Evolutionary conservation across 64 coral and sea anemone species (phyloP).

Genomic region (Montipora sp.): DNA sequence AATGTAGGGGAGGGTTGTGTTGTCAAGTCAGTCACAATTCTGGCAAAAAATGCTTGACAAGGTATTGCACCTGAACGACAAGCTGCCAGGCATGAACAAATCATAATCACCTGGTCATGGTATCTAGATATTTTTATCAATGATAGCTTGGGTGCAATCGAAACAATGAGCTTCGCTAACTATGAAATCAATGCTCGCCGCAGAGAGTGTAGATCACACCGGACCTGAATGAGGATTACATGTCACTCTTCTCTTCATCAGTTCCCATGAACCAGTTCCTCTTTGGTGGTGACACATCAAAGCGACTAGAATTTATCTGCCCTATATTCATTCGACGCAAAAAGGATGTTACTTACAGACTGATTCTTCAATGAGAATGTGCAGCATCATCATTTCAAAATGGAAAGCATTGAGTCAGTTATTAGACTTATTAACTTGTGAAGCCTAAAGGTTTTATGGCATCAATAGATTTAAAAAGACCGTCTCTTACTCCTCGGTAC

Average conservation of each 20-base stretch:
- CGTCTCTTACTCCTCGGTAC: background rate
- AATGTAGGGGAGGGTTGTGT: background rate
- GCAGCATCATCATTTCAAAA: too few relatives aligned
- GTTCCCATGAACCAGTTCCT: conserved; percentile 44
- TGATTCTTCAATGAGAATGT: too few relatives aligned
- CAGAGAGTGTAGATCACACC: conserved; percentile 48
- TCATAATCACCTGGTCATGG: background rate
- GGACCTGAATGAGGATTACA: conserved; percentile 46
- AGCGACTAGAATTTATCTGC: background rate
- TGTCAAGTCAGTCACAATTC: conserved; percentile 23
- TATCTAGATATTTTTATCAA: background rate
- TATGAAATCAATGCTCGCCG: conserved; percentile 27
- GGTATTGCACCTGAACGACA: background rate
- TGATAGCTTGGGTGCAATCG: conserved; percentile 23
- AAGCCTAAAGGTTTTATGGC: background rate
- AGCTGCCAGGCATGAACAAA: background rate
- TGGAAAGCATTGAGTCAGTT: background rate
- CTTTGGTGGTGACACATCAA: conserved; percentile 1
- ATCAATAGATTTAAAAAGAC: background rate
- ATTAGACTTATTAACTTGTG: background rate
- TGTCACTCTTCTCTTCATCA: conserved; percentile 56
- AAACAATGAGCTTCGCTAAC: conserved; percentile 43
- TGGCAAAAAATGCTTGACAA: conserved; percentile 38
- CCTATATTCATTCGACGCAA: too few relatives aligned
- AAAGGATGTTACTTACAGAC: too few relatives aligned